Percentiles rank a stretch among this genome's conserved stretches.
These are phyloP conservation scores for Tachypleus tridentatus DNA, from an alignment of 1,140 invertebrate genomes.

Conservation along the genomic window DNA sequence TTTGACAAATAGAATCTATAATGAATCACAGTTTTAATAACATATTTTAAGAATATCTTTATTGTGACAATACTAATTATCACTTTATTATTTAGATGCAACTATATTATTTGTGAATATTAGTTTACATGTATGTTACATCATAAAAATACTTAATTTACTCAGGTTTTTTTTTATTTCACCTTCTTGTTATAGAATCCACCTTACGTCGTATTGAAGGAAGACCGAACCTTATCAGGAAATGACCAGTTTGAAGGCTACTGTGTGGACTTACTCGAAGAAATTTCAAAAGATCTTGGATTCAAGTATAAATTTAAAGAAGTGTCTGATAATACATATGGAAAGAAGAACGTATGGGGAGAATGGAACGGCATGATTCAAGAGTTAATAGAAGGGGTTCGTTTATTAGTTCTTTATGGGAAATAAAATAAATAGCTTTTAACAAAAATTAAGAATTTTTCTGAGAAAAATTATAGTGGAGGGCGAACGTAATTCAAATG, in stretches of 20 bases:
- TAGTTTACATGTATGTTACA: too few relatives aligned
- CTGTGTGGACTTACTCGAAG: constrained; percentile 33
- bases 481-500: too few relatives aligned
- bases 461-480: too few relatives aligned
- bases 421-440: too few relatives aligned
- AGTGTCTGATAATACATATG: constrained; percentile 36
- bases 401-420: background rate
- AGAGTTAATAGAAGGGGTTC: constrained; percentile 20
- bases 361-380: constrained; percentile 38
- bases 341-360: constrained; percentile 27
- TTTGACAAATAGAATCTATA: constrained; percentile 44
- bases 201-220: constrained; percentile 22
- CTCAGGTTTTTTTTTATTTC: too few relatives aligned
- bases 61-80: too few relatives aligned
- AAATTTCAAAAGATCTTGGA: constrained; percentile 57
- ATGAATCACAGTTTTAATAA: constrained; percentile 85
- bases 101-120: too few relatives aligned
- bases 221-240: constrained; percentile 41
- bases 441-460: too few relatives aligned
- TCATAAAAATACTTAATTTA: too few relatives aligned
- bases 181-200: constrained; percentile 48
- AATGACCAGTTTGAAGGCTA: constrained; percentile 77
- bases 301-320: constrained; percentile 59
- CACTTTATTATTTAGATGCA: too few relatives aligned
- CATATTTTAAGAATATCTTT: constrained; percentile 51